Evolutionary conservation across 2,888 invertebrate species (phyloP), one percentile per base, ranked within the genome.

Genomic region (Pyrrhia umbra): DNA sequence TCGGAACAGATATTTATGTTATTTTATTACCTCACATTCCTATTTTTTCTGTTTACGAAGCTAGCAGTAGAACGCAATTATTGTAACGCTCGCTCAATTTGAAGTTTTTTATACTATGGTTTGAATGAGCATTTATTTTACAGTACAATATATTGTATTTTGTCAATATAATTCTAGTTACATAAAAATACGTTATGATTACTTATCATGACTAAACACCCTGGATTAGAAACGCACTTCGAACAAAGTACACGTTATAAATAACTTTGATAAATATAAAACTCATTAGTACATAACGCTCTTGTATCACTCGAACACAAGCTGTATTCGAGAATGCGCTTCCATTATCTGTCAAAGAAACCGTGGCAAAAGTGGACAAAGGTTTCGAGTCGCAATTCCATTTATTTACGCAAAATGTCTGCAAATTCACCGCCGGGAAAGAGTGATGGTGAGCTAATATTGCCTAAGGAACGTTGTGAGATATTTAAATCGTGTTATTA

Each of bases 381-480:
- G 88, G 82, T 88, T 90, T 82, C 83, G 78, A 90, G 88, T 91
- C 92, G 92, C 85, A 93, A 89, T 92, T 89, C 82, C 79, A 80
- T 84, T 82, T 85, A 87, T 90, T 88, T 87, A 80, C 84, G 79
- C 75, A 92, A 88, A 89, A 95, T 95, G 94, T 94, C 94, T 57
- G 89, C 90, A 72, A 93, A 94, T 91, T 90, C 93, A 21, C 92
- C 95, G 25, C 93, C 94, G 16, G 93, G 93, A 62, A 92, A 90
- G 55, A 94, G 92, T 78, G 89, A 92, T 77, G 92, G 94, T 94
- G 76, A 86, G 89, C 81, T 69, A 54, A 57, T 43, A 45, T 60
- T 51, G 6, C 40, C 2, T 40, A 21, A 58, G 30, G 6, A 10
- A 51, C 15, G 18, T 18, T 59, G 13, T 66, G 15, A 39, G 9